These are phyloP conservation scores for Candoia aspera DNA, from an alignment of 2,113 vertebrate genomes.

Conservation along the genomic window DNA sequence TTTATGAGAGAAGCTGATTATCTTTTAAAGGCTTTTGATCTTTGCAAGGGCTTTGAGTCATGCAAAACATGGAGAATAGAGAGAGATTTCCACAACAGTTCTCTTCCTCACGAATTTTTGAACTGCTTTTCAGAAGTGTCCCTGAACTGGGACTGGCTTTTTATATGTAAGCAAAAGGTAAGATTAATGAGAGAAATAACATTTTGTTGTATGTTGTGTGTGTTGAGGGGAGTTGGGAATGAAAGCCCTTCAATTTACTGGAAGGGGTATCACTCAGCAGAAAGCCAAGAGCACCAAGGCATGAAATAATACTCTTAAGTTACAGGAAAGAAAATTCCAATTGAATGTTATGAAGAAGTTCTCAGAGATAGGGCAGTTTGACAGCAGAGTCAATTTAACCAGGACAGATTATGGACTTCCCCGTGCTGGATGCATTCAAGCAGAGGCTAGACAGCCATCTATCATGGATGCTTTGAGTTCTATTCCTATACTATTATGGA, in stretches of 20 bases:
- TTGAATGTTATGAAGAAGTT: background rate
- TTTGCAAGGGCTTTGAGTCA: background rate
- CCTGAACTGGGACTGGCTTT: background rate
- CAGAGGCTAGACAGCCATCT: background rate
- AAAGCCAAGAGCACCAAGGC: background rate
- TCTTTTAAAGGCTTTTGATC: background rate
- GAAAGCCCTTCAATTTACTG: background rate
- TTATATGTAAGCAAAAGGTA: background rate
- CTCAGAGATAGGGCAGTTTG: background rate
- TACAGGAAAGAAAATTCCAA: background rate
- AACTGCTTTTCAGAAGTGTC: background rate
- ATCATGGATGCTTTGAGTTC: background rate
- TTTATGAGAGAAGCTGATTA: constrained; percentile 5
- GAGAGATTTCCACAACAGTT: background rate
- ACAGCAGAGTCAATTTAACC: background rate
- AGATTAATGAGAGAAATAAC: background rate
- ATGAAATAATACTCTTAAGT: background rate
- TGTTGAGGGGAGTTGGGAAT: background rate
- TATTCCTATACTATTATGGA: background rate
- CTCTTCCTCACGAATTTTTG: background rate
- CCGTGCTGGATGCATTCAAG: background rate
- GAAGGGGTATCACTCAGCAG: background rate
- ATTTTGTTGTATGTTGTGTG: background rate
- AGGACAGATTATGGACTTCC: background rate
- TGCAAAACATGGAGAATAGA: background rate